Base-by-base conservation (phyloP, 2,113 vertebrate species). In the Gadus chalcogrammus region DNA sequence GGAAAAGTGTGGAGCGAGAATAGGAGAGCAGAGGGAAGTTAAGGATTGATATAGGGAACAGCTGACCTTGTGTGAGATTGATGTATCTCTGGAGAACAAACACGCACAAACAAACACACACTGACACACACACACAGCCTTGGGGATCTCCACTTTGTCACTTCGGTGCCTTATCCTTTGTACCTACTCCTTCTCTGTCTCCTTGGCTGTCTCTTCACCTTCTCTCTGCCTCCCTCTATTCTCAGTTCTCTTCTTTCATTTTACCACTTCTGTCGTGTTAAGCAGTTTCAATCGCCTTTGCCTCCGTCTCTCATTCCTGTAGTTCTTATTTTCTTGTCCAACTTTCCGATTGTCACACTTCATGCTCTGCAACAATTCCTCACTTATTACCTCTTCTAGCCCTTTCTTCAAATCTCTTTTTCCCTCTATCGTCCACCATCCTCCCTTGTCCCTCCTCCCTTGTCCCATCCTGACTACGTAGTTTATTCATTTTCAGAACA, bases 21-120 rank as follows among this genome's bases (percentile, higher is more conserved):
- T 76, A 63, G 61, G 68, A 42, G 28, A 24, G n/a, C 4, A 24
- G 35, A 61, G 28, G 17, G n/a, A 13, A 48, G 35, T 2, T 79
- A 52, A 77, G 68, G 67, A 74, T 64, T 72, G 79, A 24, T 17
- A 68, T 72, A 62, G 73, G 79, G 63, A 75, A 65, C 75, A 72
- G 63, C 62, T 83, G 87, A 88, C 84, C 85, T 89, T 89, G 88
- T 73, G 74, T 81, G 75, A 83, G 85, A 87, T 86, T 88, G 86
- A 88, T 89, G 87, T 12, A 71, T 84, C 86, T 82, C 88, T 66
- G 63, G 85, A 86, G 87, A 81, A 76, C 65, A 35, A 28, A n/a
- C 27, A 64, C 15, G 28, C 15, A 35, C 62, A 17, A 1, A 15
- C 61, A 53, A 16, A 58, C 42, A 48, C 65, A 76, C 61, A 71